phyloP scores from a whole-genome alignment of 2,113 vertebrate species.

The Atrichornis clamosus region DNA sequence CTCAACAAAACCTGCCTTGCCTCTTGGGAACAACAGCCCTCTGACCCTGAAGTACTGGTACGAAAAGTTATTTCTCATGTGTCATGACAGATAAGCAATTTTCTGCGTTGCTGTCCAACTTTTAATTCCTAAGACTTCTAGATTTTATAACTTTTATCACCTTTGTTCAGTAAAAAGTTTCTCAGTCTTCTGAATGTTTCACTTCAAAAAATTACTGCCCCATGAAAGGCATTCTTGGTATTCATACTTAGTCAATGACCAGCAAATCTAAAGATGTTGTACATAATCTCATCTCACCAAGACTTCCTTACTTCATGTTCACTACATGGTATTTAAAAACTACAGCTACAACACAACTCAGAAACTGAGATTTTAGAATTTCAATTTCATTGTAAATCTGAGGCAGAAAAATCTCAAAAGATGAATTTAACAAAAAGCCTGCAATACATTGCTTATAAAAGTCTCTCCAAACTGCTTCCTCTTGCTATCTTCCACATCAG shows the following conservation, averaged over 20 bases:
- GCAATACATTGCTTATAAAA: not conserved
- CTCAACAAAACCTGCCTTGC: not conserved
- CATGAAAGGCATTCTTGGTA: not conserved
- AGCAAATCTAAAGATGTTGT: not conserved
- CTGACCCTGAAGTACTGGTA: not conserved
- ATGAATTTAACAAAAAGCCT: not conserved
- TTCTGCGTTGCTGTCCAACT: not conserved
- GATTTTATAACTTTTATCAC: not conserved
- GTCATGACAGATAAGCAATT: not conserved
- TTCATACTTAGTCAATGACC: not conserved
- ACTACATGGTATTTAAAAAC: not conserved
- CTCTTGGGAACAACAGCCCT: not conserved
- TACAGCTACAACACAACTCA: not conserved
- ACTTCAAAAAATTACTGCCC: not conserved
- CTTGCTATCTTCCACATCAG: not conserved
- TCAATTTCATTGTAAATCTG: not conserved
- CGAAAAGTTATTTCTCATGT: not conserved
- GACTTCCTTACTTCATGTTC: not conserved
- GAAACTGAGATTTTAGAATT: not conserved
- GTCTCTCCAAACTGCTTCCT: too few relatives aligned
- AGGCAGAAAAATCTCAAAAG: not conserved
- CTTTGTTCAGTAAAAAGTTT: not conserved
- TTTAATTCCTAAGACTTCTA: not conserved
- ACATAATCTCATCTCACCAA: not conserved
- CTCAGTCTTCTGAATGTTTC: not conserved